These are phyloP conservation scores for Smutsia gigantea DNA, from an alignment of 2,797 vertebrate species.

Conservation along the genomic window DNA sequence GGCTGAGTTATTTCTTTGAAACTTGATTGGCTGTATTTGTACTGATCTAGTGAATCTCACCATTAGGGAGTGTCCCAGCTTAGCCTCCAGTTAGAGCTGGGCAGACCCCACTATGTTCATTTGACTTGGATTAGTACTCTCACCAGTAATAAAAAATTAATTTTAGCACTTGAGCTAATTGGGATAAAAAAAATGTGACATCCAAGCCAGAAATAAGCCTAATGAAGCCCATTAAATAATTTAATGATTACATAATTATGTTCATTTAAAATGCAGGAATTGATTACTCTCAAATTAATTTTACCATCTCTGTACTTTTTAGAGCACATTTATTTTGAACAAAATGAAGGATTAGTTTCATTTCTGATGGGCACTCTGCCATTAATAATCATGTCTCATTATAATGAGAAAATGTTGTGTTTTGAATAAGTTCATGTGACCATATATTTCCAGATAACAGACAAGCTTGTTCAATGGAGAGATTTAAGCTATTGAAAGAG, in stretches of 20 bases:
- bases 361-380: slow-evolving; percentile 72
- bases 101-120: slow-evolving; percentile 15
- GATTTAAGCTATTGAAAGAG: slow-evolving; percentile 49
- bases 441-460: slow-evolving; percentile 66
- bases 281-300: slow-evolving; percentile 77
- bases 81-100: not conserved
- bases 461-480: slow-evolving; percentile 48
- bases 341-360: slow-evolving; percentile 73
- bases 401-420: slow-evolving; percentile 63
- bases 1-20: not conserved
- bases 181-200: slow-evolving; percentile 82
- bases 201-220: slow-evolving; percentile 76
- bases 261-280: slow-evolving; percentile 77
- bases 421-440: slow-evolving; percentile 70
- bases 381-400: slow-evolving; percentile 76
- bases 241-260: slow-evolving; percentile 81
- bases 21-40: not conserved
- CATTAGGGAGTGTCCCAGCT: not conserved
- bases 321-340: slow-evolving; percentile 73
- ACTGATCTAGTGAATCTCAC: not conserved
- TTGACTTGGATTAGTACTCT: slow-evolving; percentile 67
- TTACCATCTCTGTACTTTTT: slow-evolving; percentile 74
- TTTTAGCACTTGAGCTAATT: slow-evolving; percentile 82
- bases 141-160: slow-evolving; percentile 77
- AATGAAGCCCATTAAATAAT: slow-evolving; percentile 82